These are phyloP conservation scores for Cichlasoma orientale DNA, from an alignment of 2,797 vertebrate species.

Conservation along the genomic window DNA sequence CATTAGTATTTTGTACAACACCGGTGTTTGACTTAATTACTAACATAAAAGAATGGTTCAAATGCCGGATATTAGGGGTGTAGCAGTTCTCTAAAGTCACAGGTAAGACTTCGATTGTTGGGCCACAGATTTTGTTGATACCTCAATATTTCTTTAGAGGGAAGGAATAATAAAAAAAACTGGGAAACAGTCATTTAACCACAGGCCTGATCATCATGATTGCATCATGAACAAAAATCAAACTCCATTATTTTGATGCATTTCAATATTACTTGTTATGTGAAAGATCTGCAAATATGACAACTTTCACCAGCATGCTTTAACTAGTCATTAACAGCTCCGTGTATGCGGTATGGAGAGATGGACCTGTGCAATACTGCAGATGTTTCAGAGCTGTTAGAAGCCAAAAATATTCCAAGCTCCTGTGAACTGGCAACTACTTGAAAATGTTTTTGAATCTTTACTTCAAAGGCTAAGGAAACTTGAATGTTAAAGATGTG, in stretches of 20 bases:
- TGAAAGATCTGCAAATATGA: background rate
- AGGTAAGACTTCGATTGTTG: background rate
- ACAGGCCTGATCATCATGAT: background rate
- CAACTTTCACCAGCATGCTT: background rate
- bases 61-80: too few relatives aligned
- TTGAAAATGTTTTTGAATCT: background rate
- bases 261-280: too few relatives aligned
- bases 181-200: too few relatives aligned
- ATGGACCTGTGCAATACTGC: background rate
- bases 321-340: background rate
- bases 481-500: too few relatives aligned
- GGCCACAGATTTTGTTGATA: background rate
- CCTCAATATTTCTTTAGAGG: too few relatives aligned
- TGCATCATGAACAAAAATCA: background rate
- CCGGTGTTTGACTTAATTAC: too few relatives aligned
- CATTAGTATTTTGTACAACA: too few relatives aligned
- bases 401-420: background rate
- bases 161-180: too few relatives aligned
- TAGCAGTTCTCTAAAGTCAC: background rate
- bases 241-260: too few relatives aligned
- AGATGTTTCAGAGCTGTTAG: background rate
- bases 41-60: too few relatives aligned
- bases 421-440: background rate
- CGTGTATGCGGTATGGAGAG: background rate
- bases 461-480: background rate